Evolutionary conservation across 2,113 vertebrate genomes (phyloP), one percentile per base, ranked within the genome.

Genomic region (Anarhynchus alexandrinus): DNA sequence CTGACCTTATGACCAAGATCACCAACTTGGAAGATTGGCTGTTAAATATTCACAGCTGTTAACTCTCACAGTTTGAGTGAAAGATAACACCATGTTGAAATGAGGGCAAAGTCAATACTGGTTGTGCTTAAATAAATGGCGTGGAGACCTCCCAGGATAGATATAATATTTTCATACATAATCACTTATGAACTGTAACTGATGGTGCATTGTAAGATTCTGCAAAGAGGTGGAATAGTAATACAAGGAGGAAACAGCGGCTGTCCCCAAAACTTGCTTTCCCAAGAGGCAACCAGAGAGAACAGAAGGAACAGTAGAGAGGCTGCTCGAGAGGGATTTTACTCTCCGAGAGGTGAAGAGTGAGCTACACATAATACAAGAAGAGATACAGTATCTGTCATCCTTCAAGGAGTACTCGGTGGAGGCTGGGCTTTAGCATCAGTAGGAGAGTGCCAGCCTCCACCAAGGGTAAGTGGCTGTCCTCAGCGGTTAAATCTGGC

Each of bases 11-110:
- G 86, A 82, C 88, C 95, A 96, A 86, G 71, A 92, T 88, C 94
- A 97, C 86, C 94, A 95, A 94, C 90, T 88, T 94, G 85, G 87
- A 97, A 96, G 97, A 97, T 90, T n/a, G 8, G 51, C 88, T 94
- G 66, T 96, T 97, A 95, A 97, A 93, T 84, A 84, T 90, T 97
- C 73, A 80, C 74, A 94, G 83, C 59, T 93, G 64, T 82, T 96
- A 67, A 95, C 95, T 86, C 94, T 97, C 32, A 11, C 49, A 85
- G 83, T 89, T 87, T 84, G 51, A 77, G 16, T 61, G 59, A 96
- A 90, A 90, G 4, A 7, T 85, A 94, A 77, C 30, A 47, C 43
- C 36, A 49, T 32, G 70, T 5, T 66, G 87, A 95, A 95, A 94
- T 20, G 49, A 32, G 57, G 21, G n/a, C 36, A 55, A 86, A 84